Evolutionary conservation across 30 jellyfish, hydroid and myxozoan genomes (phyloP), one percentile per base, ranked within the genome.

Genomic region (Aurelia sp.): DNA sequence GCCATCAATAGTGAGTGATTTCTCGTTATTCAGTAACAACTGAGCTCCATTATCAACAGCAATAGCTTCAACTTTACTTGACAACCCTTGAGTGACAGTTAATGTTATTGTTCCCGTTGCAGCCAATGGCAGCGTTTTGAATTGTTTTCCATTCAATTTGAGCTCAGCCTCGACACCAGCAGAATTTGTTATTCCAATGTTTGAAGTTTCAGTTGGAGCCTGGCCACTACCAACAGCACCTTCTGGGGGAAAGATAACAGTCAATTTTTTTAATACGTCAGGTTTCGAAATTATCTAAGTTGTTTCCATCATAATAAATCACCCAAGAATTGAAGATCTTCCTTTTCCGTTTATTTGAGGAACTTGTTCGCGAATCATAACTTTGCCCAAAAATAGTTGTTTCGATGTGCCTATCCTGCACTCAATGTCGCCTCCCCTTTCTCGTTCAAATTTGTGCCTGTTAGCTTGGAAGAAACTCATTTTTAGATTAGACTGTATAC

Each of bases 141-240:
- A 52, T 6, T 68, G 90, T 15, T 82, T 78, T n/a, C 93, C 94
- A 77, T 93, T 93, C 16, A 84, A 40, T n/a, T 40, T 16, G 41
- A 93, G 80, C 27, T 88, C 85, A 11, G 87, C 97, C 19, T 88
- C 97, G 21, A 72, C 85, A 22, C 97, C 97, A 64, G 98, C 98
- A 1, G 78, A 63, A 51, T 93, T 93, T 4, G 24, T 53, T 20
- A 93, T 64, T n/a, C 86, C 89, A 52, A 84, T 76, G 4, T 18
- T 65, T 22, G 70, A 51, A 30, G 72, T 41, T 17, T 61, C 78
- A 22, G 59, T 8, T 11, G 92, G 61, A 7, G 65, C 71, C 51
- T 59, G 72, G 8, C 85, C 83, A 41, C 80, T 72, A 1, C 76
- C 84, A 3, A 47, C 75, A 0, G 18, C 65, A 13, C 58, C 27